A percentile compares a stretch with the other conserved stretches of the same genome.
Evolutionary conservation across 1,140 invertebrate species (phyloP).

Genomic region (Euura lappo): DNA sequence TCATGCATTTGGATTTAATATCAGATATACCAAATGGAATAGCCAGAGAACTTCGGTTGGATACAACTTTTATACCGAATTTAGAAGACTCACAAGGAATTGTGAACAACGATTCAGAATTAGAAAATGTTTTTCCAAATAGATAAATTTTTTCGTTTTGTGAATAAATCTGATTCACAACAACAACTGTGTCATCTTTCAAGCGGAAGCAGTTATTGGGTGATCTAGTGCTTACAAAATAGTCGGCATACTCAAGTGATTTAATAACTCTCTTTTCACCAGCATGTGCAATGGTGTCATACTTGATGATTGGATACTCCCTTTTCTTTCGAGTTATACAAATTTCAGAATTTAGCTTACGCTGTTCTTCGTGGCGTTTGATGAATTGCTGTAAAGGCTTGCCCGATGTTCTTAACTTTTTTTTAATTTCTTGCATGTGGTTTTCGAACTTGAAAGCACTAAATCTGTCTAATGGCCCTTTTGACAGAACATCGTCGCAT

Average conservation of each 20-base stretch:
- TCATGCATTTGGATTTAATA: background rate
- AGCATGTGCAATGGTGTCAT: background rate
- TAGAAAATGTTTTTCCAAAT: background rate
- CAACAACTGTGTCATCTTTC: background rate
- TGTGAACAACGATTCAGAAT: background rate
- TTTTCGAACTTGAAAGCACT: too few species aligned
- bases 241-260: background rate
- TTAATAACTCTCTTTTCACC: background rate
- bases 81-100: background rate
- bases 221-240: background rate
- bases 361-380: slow-evolving; percentile 18
- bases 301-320: background rate
- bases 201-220: background rate
- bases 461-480: slow-evolving; percentile 7
- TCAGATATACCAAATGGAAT: background rate
- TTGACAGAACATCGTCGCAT: too few species aligned
- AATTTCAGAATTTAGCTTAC: background rate
- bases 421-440: too few species aligned
- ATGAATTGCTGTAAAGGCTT: slow-evolving; percentile 23
- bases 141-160: background rate
- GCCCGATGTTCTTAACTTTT: slow-evolving; percentile 16
- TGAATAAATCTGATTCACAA: background rate
- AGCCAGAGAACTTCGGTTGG: background rate
- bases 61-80: background rate
- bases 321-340: background rate